phyloP scores from a whole-genome alignment of 2,888 invertebrate species.

The Pomacea canaliculata region DNA sequence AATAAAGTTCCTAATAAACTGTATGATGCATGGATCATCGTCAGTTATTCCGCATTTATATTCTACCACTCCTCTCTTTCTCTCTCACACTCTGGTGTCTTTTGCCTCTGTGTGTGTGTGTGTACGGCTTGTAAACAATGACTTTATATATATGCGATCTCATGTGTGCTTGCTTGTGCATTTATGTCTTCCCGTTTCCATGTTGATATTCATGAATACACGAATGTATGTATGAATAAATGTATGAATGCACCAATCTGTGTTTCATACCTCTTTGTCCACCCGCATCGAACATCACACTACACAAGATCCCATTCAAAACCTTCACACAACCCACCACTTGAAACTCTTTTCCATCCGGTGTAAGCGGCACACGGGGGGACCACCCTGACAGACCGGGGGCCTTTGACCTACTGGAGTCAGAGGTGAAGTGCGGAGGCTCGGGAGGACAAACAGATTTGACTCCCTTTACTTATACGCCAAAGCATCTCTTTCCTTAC shows the following conservation, averaged over 20 bases:
- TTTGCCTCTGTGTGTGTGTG: constrained; percentile 2
- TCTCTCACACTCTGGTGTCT: not conserved
- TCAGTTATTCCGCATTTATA: too few relatives aligned
- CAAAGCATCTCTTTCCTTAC: not conserved
- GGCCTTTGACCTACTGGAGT: constrained; percentile 2
- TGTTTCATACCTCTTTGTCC: too few relatives aligned
- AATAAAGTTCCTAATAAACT: too few relatives aligned
- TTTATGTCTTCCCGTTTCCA: not conserved
- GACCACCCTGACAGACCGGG: constrained; percentile 9
- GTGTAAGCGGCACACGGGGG: not conserved
- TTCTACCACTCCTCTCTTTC: not conserved
- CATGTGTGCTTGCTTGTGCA: not conserved
- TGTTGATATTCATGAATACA: not conserved
- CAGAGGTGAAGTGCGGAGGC: not conserved
- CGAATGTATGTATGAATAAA: not conserved
- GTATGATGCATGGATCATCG: too few relatives aligned
- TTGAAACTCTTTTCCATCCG: too few relatives aligned
- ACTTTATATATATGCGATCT: too few relatives aligned
- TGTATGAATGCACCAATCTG: too few relatives aligned
- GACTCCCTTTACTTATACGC: not conserved
- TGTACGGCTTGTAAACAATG: not conserved
- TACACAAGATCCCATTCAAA: too few relatives aligned
- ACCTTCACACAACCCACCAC: too few relatives aligned
- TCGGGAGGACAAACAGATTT: not conserved
- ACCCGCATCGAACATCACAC: too few relatives aligned